Evolutionary conservation across 2,797 vertebrate genomes (phyloP), one percentile per base, ranked within the genome.

Genomic region (Bovichtus diacanthus): DNA sequence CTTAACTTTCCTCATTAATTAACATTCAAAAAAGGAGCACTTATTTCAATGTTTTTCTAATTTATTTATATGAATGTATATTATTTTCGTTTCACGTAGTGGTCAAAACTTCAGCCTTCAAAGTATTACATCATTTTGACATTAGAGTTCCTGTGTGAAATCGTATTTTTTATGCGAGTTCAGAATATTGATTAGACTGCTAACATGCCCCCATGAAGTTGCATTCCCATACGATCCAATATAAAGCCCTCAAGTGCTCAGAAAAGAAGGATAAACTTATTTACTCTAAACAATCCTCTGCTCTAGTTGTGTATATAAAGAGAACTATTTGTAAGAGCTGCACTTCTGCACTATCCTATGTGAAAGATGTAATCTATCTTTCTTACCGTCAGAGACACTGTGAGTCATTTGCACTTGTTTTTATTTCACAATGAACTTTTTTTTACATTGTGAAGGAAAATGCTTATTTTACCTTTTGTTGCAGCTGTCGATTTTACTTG

Each of bases 381-480:
- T 92, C 87, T 76, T 80, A 91, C 90, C 44, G 89, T 94, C 88
- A 85, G 86, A 92, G 82, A 94, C 94, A 94, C 93, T 93, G 93
- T 94, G 92, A 94, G 89, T 90, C 87, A 88, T 92, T 93, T 94
- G 91, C 92, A 92, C 91, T 92, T 85, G 50, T 90, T 93, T n/a
- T 91, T 82, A 49, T 78, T 85, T 80, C 60, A 60, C 56, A 78
- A 46, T 76, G 83, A 55, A 71, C 60, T 79, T 86, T 71, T 76
- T 67, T 86, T 84, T 78, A 84, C 43, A 72, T 79, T 78, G 81
- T 90, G 83, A 78, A 81, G 59, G 60, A 83, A 86, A 74, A 84
- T 8, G 66, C 73, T 82, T 85, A 56, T 10, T 53, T 78, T 60
- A 51, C 53, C 8, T 87, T 85, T 68, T 34, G n/a, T 81, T 82